phyloP scores from a whole-genome alignment of 1,140 invertebrate genomes.

The Anastrepha ludens region DNA sequence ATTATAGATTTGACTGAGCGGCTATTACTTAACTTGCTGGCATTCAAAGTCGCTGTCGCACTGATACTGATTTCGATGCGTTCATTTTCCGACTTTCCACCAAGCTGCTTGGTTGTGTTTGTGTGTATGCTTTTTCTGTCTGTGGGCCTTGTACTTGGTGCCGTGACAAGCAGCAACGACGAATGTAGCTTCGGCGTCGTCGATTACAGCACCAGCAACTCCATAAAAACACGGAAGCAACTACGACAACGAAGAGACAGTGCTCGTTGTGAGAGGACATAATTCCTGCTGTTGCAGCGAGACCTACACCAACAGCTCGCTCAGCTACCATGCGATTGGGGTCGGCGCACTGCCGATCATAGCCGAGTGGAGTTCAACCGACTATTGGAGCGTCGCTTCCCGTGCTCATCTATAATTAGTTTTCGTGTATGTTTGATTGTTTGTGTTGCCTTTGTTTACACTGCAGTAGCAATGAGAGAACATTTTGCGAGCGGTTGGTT shows the following conservation, averaged over 20 bases:
- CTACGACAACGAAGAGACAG: neutral
- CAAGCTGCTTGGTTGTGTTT: neutral
- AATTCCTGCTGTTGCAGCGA: neutral
- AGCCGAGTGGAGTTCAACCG: neutral
- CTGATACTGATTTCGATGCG: constrained; percentile 33
- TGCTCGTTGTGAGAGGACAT: neutral
- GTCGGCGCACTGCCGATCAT: neutral
- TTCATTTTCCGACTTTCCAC: constrained; percentile 22
- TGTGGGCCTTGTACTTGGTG: constrained; percentile 7
- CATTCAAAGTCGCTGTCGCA: neutral
- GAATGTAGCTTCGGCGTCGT: neutral
- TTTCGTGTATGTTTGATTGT: too few relatives aligned
- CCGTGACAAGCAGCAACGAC: neutral
- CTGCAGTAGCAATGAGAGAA: too few relatives aligned
- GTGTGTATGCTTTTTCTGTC: neutral
- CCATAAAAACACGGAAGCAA: neutral
- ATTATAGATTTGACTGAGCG: neutral
- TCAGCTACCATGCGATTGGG: neutral
- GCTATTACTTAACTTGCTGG: neutral
- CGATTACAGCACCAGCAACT: neutral
- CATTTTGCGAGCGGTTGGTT: too few relatives aligned
- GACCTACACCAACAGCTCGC: neutral
- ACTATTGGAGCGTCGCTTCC: too few relatives aligned
- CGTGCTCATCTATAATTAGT: too few relatives aligned
- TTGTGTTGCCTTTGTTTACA: too few relatives aligned